Conservation (phyloP, 2,888 invertebrate species). For the Empis livida region DNA sequence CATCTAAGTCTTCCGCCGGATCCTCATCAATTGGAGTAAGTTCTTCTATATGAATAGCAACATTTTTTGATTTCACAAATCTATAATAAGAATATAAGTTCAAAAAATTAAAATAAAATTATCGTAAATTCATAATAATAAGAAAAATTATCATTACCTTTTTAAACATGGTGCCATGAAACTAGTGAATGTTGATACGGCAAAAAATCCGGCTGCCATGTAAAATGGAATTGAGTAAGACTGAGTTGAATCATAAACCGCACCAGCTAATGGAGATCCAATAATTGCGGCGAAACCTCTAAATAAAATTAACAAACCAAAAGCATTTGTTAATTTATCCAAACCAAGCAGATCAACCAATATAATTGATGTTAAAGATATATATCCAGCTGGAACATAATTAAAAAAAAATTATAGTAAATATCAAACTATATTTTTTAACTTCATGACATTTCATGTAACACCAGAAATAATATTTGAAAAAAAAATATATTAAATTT, state of each 20-base stretch:
- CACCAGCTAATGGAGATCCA: slow-evolving; percentile 73
- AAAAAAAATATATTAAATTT: too few species aligned
- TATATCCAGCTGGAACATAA: slow-evolving; percentile 69
- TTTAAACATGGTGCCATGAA: slow-evolving; percentile 66
- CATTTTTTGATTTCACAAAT: slow-evolving; percentile 39
- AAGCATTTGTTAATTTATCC: slow-evolving; percentile 92
- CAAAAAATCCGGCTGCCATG: slow-evolving; percentile 81
- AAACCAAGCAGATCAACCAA: slow-evolving; percentile 91
- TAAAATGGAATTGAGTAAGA: slow-evolving; percentile 84
- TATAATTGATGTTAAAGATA: slow-evolving; percentile 95
- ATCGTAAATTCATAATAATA: slow-evolving; percentile 15
- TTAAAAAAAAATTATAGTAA: not conserved
- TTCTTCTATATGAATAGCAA: slow-evolving; percentile 52
- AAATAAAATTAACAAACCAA: slow-evolving; percentile 89
- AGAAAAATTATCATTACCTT: slow-evolving; percentile 29
- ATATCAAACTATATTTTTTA: not conserved
- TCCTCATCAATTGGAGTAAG: slow-evolving; percentile 76
- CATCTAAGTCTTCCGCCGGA: slow-evolving; percentile 66
- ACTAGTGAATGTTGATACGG: slow-evolving; percentile 71
- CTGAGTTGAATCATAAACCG: slow-evolving; percentile 75
- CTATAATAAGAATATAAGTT: not conserved
- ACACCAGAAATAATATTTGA: too few species aligned
- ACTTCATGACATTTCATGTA: too few species aligned
- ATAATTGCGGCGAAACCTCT: slow-evolving; percentile 88
- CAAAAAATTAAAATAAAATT: slow-evolving; percentile 15